Evolutionary conservation across 1,140 invertebrate species (phyloP).

Genomic region (Leptopilina boulardi): DNA sequence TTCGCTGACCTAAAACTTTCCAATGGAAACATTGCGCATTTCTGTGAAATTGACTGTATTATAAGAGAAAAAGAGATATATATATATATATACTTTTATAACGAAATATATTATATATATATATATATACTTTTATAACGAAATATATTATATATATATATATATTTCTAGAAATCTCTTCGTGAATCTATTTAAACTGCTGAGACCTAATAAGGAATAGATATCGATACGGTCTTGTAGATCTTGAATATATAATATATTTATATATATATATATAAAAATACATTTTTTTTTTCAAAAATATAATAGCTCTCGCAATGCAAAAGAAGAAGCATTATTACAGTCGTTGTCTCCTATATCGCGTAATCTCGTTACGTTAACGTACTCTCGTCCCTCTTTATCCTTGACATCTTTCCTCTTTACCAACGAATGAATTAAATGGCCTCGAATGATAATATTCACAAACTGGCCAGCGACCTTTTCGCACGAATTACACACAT

Average conservation of each 20-base stretch:
- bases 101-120: neutral
- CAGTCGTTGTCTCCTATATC: slow-evolving; percentile 65
- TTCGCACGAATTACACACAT: slow-evolving; percentile 40
- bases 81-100: neutral
- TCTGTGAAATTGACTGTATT: slow-evolving; percentile 52
- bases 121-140: neutral
- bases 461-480: slow-evolving; percentile 58
- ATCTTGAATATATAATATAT: too few species aligned
- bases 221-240: slow-evolving; percentile 1
- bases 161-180: slow-evolving; percentile 16
- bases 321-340: slow-evolving; percentile 12
- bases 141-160: neutral
- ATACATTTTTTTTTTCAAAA: too few species aligned
- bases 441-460: slow-evolving; percentile 48
- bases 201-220: slow-evolving; percentile 27
- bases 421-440: slow-evolving; percentile 35
- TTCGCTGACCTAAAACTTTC: slow-evolving; percentile 56
- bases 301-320: too few species aligned
- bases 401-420: slow-evolving; percentile 69
- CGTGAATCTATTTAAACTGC: slow-evolving; percentile 36
- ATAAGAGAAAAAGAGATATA: neutral
- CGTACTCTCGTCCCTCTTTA: slow-evolving; percentile 54
- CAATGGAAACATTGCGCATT: slow-evolving; percentile 59
- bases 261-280: too few species aligned
- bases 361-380: slow-evolving; percentile 67